Conservation (phyloP, 1,140 invertebrate species). For the Saxidomus purpurata region DNA sequence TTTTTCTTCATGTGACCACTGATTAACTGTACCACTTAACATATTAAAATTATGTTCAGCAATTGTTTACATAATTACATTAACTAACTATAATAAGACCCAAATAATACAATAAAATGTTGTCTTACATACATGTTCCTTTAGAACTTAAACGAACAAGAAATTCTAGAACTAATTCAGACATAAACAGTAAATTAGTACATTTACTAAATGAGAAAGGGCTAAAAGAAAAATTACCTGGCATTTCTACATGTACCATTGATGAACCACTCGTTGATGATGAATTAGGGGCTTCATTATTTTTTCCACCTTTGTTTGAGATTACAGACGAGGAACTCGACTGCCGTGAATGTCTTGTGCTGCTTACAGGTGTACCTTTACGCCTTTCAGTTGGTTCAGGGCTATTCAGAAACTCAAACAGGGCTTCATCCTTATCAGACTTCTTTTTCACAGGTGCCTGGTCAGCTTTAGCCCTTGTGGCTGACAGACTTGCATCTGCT, state of each 20-base stretch:
- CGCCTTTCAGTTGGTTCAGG: constrained; percentile 78
- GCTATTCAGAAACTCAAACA: constrained; percentile 87
- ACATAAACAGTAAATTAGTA: too few relatives aligned
- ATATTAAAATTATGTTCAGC: too few relatives aligned
- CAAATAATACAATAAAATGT: too few relatives aligned
- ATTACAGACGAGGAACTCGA: constrained; percentile 84
- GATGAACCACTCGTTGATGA: constrained; percentile 73
- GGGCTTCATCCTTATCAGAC: constrained; percentile 87
- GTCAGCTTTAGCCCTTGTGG: constrained; percentile 37
- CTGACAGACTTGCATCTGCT: neutral
- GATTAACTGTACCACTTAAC: too few relatives aligned
- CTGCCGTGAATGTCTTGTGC: constrained; percentile 83
- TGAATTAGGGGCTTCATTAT: constrained; percentile 45
- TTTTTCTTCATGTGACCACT: too few relatives aligned
- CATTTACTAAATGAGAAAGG: too few relatives aligned
- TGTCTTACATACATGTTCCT: too few relatives aligned
- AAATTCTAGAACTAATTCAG: too few relatives aligned
- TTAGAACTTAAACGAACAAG: too few relatives aligned
- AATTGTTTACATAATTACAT: too few relatives aligned
- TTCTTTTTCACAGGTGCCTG: constrained; percentile 76
- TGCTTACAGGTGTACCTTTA: constrained; percentile 75
- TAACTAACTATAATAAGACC: too few relatives aligned
- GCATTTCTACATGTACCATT: constrained; percentile 75
- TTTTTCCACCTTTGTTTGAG: constrained; percentile 70
- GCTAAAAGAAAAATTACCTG: constrained; percentile 8